Base-by-base conservation (phyloP, 2,113 vertebrate species). In the Piprites chloris region DNA sequence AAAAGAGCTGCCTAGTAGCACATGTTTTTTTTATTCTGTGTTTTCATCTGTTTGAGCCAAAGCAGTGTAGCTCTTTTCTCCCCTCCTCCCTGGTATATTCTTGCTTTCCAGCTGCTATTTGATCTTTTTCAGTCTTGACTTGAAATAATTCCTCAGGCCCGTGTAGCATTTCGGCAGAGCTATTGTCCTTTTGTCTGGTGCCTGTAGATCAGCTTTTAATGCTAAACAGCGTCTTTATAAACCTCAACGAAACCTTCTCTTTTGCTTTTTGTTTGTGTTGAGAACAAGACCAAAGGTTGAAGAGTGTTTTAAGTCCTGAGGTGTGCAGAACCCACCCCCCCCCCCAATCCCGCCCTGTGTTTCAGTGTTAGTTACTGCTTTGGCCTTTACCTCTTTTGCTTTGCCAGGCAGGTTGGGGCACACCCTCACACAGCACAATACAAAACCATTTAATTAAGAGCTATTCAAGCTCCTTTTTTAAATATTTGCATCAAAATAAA, bases 391-490 rank as follows among this genome's bases (percentile, higher is more conserved):
- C 82, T 93, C 30, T 63, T 87, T 47, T 5, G 16, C 75, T 87
- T 84, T 87, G 83, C 87, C 82, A 88, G 74, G 42, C 95, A 85
- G 89, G 71, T 59, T 69, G 65, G 82, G 91, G 61, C 96, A 96
- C 90, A 81, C 94, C 92, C 90, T 96, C 65, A 63, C 32, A 33
- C 55, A 91, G 79, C 63, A 97, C 90, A 96, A 94, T 95, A 21
- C 56, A 91, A 67, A 76, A 39, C 55, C 83, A 30, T 96, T 93
- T 90, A 89, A 95, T 89, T 88, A 85, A 83, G 77, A 80, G 86
- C 88, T 89, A 53, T 89, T 89, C 91, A 85, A 69, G 67, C 30
- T 78, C 20, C 49, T 92, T 91, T 91, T 50, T 9, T 1, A 53
- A 90, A 73, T 61, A 50, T 87, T 95, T 95, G 74, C 83, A 90